These are phyloP conservation scores for Cotesia glomerata DNA, from an alignment of 1,140 invertebrate species.

Conservation along the genomic window DNA sequence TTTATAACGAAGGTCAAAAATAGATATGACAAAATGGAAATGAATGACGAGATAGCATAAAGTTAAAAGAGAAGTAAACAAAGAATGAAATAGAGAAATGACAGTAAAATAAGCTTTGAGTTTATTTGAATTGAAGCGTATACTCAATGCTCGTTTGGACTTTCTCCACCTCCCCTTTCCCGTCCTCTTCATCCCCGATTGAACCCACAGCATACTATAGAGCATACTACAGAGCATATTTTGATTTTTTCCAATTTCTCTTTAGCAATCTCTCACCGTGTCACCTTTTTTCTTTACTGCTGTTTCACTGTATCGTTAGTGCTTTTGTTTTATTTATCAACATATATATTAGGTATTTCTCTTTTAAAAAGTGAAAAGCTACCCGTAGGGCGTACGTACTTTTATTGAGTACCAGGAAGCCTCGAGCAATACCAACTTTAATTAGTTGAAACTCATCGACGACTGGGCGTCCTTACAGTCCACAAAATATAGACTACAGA, in stretches of 20 bases:
- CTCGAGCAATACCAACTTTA: slow-evolving; percentile 38
- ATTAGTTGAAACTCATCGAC: slow-evolving; percentile 38
- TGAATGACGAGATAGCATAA: not conserved
- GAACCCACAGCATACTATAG: not conserved
- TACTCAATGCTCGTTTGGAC: slow-evolving; percentile 23
- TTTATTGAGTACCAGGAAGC: slow-evolving; percentile 23
- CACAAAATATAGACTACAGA: slow-evolving; percentile 19
- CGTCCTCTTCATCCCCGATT: too few relatives aligned
- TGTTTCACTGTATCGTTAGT: slow-evolving; percentile 4
- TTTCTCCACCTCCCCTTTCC: not conserved
- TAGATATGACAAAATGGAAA: too few relatives aligned
- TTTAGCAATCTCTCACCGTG: slow-evolving; percentile 14
- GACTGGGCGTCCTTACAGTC: slow-evolving; percentile 6
- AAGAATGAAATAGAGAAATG: slow-evolving; percentile 12
- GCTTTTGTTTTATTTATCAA: not conserved
- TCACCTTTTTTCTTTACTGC: slow-evolving; percentile 4
- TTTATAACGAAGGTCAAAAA: not conserved
- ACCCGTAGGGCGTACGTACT: slow-evolving; percentile 1
- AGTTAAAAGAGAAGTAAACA: slow-evolving; percentile 10
- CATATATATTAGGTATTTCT: not conserved
- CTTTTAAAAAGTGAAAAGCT: slow-evolving; percentile 20
- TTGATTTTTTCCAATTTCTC: slow-evolving; percentile 25
- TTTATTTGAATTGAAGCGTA: slow-evolving; percentile 31
- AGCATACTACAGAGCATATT: slow-evolving; percentile 19
- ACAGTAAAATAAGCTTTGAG: slow-evolving; percentile 22